A percentile compares a stretch with the other conserved stretches of the same genome.
Conservation (phyloP, 2,113 vertebrate species). For the Smithornis capensis region DNA sequence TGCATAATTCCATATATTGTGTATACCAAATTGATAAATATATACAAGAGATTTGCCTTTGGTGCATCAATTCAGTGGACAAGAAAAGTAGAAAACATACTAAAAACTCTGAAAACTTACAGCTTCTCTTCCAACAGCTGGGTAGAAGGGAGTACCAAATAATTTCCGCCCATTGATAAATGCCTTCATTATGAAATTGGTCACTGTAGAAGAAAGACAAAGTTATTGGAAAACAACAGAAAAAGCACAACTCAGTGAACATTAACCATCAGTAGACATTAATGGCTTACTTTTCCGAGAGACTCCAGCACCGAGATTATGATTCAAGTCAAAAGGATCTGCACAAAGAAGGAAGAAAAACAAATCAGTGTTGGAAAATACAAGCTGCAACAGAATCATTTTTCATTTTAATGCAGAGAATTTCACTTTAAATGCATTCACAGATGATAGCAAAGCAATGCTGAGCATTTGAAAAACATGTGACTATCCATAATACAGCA, state of each 20-base stretch:
- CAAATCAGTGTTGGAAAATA: background rate
- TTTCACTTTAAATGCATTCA: background rate
- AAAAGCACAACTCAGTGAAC: background rate
- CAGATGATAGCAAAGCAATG: background rate
- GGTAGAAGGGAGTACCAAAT: slow-evolving; percentile 94
- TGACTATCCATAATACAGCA: background rate
- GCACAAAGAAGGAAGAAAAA: slow-evolving; percentile 6
- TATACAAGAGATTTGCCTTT: background rate
- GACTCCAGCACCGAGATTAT: slow-evolving; percentile 98
- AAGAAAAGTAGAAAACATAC: background rate
- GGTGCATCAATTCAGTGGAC: background rate
- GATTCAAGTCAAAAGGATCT: slow-evolving; percentile 99
- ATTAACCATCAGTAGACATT: background rate
- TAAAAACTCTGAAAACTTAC: slow-evolving; percentile 72
- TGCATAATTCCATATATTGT: background rate
- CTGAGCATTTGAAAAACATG: background rate
- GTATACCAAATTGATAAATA: background rate
- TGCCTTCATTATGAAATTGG: slow-evolving; percentile 99
- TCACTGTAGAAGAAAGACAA: slow-evolving; percentile 82
- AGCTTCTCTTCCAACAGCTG: slow-evolving; percentile 87
- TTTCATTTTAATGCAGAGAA: background rate
- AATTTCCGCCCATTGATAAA: slow-evolving; percentile 97
- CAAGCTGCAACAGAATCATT: background rate
- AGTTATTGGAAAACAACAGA: background rate
- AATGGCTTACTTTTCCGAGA: slow-evolving; percentile 94